phyloP scores from a whole-genome alignment of 2,113 vertebrate species.

The Caracal caracal region DNA sequence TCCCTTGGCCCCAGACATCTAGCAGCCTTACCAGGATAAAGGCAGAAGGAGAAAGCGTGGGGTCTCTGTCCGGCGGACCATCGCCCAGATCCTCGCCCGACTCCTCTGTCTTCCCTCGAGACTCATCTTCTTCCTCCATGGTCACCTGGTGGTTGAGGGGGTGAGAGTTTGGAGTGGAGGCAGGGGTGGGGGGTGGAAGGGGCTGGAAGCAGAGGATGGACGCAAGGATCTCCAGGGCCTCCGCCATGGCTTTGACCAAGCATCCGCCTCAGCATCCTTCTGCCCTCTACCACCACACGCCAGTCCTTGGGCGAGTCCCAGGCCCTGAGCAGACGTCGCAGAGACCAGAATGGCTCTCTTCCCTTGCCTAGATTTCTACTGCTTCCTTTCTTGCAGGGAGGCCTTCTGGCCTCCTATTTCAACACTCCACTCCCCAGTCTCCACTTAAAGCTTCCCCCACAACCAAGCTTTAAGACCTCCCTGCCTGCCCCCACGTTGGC shows the following conservation, averaged over 20 bases:
- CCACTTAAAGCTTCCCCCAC: background rate
- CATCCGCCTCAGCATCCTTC: background rate
- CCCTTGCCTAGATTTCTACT: background rate
- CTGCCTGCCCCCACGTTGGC: background rate
- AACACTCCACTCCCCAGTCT: background rate
- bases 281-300: background rate
- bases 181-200: fast-evolving
- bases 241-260: background rate
- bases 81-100: slow-evolving; percentile 66
- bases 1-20: background rate
- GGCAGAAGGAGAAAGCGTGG: slow-evolving; percentile 69
- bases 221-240: background rate
- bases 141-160: slow-evolving; percentile 25
- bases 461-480: background rate
- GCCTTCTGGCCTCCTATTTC: background rate
- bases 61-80: slow-evolving; percentile 67
- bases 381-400: background rate
- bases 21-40: slow-evolving; percentile 77
- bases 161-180: background rate
- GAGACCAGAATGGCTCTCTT: background rate
- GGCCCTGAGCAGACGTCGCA: background rate
- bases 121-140: slow-evolving; percentile 81
- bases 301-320: background rate
- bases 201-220: no score
- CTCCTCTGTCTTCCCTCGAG: slow-evolving; percentile 72